Percentiles rank a stretch among this genome's conserved stretches.
These are phyloP conservation scores for Siphonodentalium dalli DNA, from an alignment of 2,888 invertebrate species.

Conservation along the genomic window DNA sequence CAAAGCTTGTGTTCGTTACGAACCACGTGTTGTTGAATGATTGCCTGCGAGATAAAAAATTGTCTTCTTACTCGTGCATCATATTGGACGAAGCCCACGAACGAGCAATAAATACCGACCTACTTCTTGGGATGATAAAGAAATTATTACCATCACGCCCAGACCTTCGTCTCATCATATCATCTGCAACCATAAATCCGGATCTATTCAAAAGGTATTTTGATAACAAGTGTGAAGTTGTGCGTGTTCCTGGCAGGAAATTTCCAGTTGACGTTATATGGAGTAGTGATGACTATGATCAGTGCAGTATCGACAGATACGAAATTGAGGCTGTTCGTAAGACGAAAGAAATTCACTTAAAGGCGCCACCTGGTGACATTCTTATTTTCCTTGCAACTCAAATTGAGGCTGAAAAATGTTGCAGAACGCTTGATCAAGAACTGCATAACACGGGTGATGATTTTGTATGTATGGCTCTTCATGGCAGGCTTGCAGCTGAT, in stretches of 20 bases:
- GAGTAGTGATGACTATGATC: slow-evolving; percentile 7
- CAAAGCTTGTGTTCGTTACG: slow-evolving; percentile 57
- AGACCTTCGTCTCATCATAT: slow-evolving; percentile 57
- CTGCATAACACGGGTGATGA: too few species aligned
- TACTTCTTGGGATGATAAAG: slow-evolving; percentile 59
- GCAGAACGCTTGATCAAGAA: slow-evolving; percentile 21
- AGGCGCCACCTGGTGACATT: slow-evolving; percentile 50
- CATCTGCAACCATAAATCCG: slow-evolving; percentile 62
- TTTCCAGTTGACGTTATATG: slow-evolving; percentile 60
- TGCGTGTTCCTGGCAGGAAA: slow-evolving; percentile 53
- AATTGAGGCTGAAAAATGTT: slow-evolving; percentile 52
- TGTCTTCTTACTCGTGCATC: slow-evolving; percentile 38
- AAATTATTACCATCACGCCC: slow-evolving; percentile 35
- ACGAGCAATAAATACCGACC: slow-evolving; percentile 58
- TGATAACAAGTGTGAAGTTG: slow-evolving; percentile 34
- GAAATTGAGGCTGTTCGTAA: slow-evolving; percentile 42
- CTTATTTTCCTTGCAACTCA: slow-evolving; percentile 62
- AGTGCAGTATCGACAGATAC: slow-evolving; percentile 33
- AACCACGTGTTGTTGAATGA: slow-evolving; percentile 58
- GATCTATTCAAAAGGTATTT: slow-evolving; percentile 54
- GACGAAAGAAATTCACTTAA: slow-evolving; percentile 42
- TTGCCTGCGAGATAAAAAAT: slow-evolving; percentile 39
- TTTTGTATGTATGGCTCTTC: slow-evolving; percentile 38
- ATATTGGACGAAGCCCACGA: slow-evolving; percentile 64
- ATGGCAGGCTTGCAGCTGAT: slow-evolving; percentile 48